Evolutionary conservation across 2,888 invertebrate genomes (phyloP).

Genomic region (Seira ritae): DNA sequence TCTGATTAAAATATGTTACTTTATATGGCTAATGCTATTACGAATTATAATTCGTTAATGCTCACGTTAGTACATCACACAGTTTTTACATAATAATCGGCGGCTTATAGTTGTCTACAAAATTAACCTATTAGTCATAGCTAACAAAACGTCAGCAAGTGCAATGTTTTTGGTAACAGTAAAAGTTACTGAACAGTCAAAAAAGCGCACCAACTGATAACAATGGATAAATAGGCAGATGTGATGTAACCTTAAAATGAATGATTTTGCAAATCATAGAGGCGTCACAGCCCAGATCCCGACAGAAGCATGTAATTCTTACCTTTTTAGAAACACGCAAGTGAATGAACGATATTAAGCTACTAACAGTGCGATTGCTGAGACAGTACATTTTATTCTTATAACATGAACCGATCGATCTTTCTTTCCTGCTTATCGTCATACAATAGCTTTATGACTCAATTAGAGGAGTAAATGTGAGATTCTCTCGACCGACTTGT

Average conservation of each 20-base stretch:
- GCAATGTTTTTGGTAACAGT: conserved; percentile 43
- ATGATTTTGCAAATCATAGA: neutral
- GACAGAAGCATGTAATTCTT: neutral
- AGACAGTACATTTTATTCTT: neutral
- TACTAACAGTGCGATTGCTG: conserved; percentile 12
- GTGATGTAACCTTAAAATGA: neutral
- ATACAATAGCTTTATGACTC: conserved; percentile 68
- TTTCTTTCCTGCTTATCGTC: neutral
- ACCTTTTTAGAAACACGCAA: neutral
- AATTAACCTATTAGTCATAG: conserved; percentile 25
- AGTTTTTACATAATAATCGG: conserved; percentile 21
- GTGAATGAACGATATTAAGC: conserved; percentile 3
- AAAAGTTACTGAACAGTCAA: conserved; percentile 15
- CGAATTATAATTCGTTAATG: conserved; percentile 50
- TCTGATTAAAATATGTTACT: conserved; percentile 52
- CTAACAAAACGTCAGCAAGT: conserved; percentile 27
- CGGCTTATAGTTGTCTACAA: conserved; percentile 4
- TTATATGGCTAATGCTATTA: conserved; percentile 25
- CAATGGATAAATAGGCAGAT: conserved; percentile 1
- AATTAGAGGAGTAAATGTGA: conserved; percentile 72
- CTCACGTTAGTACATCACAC: conserved; percentile 48
- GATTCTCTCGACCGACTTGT: conserved; percentile 68
- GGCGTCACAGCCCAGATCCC: neutral
- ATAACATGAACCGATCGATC: conserved; percentile 52
- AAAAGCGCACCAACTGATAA: conserved; percentile 16